phyloP scores from a whole-genome alignment of 2,113 vertebrate species.

The Callithrix jacchus region DNA sequence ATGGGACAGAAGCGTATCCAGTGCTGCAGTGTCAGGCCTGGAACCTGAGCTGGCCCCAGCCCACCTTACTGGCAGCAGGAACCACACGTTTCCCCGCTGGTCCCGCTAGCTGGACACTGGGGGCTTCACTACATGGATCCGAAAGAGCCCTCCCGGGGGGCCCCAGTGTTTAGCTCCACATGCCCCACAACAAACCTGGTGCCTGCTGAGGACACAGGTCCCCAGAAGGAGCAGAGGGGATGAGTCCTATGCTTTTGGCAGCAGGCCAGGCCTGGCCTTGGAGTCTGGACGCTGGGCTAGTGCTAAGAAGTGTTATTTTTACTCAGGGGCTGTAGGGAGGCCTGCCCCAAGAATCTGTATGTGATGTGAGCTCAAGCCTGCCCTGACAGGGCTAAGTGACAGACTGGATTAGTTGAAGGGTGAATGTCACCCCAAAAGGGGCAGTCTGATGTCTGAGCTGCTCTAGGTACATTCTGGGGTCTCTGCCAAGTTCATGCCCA shows the following conservation, averaged over 20 bases:
- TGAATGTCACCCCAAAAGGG: accelerated
- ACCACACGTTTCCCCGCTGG: not conserved
- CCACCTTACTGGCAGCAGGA: not conserved
- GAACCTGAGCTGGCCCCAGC: not conserved
- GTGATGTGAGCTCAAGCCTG: accelerated
- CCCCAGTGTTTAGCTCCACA: not conserved
- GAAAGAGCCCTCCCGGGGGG: not conserved
- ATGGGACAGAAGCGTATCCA: not conserved
- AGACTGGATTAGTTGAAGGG: not conserved
- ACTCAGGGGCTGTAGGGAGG: accelerated
- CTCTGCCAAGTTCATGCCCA: not conserved
- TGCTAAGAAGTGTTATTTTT: not conserved
- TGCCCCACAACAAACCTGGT: not conserved
- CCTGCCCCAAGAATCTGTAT: not conserved
- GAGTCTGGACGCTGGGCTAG: not conserved
- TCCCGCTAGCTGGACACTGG: accelerated
- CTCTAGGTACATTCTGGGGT: not conserved
- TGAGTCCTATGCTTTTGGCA: accelerated
- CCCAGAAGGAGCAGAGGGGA: too few species aligned
- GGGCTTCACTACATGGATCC: accelerated
- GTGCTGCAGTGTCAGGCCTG: not conserved
- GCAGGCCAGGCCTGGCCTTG: too few species aligned
- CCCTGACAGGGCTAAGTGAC: not conserved
- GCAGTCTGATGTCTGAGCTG: too few species aligned
- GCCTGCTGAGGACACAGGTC: not conserved